A percentile compares a stretch with the other conserved stretches of the same genome.
These are phyloP conservation scores for Oryzias sinensis DNA, from an alignment of 2,797 vertebrate genomes.

Conservation along the genomic window DNA sequence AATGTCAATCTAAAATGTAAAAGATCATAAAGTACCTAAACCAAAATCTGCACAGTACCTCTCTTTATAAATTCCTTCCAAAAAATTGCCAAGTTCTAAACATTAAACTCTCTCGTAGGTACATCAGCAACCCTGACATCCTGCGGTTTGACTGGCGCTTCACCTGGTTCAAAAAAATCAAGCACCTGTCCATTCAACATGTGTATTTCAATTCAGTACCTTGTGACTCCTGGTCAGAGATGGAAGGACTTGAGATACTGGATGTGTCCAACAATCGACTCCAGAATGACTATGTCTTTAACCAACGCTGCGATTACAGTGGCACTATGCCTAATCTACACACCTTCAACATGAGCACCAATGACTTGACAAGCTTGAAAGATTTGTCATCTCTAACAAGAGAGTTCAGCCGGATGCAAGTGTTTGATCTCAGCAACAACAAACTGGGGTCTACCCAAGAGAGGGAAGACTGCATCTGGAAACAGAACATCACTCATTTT, in stretches of 20 bases:
- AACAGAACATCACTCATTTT: slow-evolving; percentile 68
- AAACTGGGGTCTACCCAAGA: slow-evolving; percentile 54
- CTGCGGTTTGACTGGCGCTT: slow-evolving; percentile 87
- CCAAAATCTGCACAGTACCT: no score
- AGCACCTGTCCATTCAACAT: slow-evolving; percentile 71
- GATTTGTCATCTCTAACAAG: slow-evolving; percentile 66
- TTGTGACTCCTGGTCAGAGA: slow-evolving; percentile 81
- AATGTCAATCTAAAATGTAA: no score
- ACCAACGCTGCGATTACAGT: slow-evolving; percentile 74
- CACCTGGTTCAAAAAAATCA: slow-evolving; percentile 82
- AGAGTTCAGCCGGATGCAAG: slow-evolving; percentile 69
- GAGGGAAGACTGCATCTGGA: slow-evolving; percentile 72
- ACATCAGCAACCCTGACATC: slow-evolving; percentile 87
- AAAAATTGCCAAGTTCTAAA: background rate
- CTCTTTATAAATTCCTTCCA: no score
- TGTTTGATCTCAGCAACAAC: slow-evolving; percentile 80
- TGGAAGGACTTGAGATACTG: slow-evolving; percentile 68
- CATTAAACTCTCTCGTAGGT: slow-evolving; percentile 60
- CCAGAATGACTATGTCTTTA: slow-evolving; percentile 66
- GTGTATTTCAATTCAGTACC: slow-evolving; percentile 85
- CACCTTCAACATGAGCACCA: slow-evolving; percentile 71
- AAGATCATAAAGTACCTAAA: no score
- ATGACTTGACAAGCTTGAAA: slow-evolving; percentile 72
- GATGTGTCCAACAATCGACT: slow-evolving; percentile 80
- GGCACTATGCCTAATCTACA: slow-evolving; percentile 66